Percentiles rank a stretch among this genome's conserved stretches.
These are phyloP conservation scores for Latrodectus elegans DNA, from an alignment of 2,888 invertebrate genomes.

Conservation along the genomic window DNA sequence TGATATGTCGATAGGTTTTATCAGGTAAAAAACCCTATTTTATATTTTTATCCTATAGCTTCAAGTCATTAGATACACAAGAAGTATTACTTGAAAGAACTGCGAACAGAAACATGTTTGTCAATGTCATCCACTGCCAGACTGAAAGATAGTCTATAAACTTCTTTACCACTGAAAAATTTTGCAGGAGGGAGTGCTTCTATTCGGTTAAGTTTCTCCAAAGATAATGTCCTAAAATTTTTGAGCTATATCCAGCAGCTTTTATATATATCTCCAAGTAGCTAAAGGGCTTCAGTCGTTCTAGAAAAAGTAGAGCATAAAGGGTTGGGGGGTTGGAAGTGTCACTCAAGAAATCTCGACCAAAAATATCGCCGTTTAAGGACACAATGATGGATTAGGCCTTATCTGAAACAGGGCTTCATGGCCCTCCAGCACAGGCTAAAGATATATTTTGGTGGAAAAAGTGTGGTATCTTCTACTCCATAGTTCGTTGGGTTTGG, in stretches of 20 bases:
- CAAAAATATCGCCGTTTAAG: slow-evolving; percentile 64
- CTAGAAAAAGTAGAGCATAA: background rate
- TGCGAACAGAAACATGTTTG: slow-evolving; percentile 37
- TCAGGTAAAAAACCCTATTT: too few relatives aligned
- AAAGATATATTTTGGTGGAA: slow-evolving; percentile 34
- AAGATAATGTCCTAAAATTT: slow-evolving; percentile 23
- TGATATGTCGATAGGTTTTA: too few relatives aligned
- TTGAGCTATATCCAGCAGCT: slow-evolving; percentile 60
- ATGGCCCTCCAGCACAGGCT: slow-evolving; percentile 26
- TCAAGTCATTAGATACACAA: background rate
- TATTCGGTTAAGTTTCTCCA: background rate
- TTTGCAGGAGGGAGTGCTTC: background rate
- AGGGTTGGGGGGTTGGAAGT: background rate
- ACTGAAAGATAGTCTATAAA: slow-evolving; percentile 33
- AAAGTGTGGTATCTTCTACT: background rate
- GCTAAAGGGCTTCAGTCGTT: slow-evolving; percentile 32
- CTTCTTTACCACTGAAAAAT: slow-evolving; percentile 45
- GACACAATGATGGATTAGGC: slow-evolving; percentile 68
- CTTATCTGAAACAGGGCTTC: slow-evolving; percentile 42
- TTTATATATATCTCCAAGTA: slow-evolving; percentile 31
- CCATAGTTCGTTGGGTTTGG: background rate
- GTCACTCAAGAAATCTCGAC: slow-evolving; percentile 65
- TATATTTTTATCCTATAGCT: background rate
- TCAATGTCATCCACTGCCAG: slow-evolving; percentile 38
- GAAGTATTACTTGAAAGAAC: background rate